Evolutionary conservation across 2,888 invertebrate species (phyloP).

Genomic region (Thyatira batis): DNA sequence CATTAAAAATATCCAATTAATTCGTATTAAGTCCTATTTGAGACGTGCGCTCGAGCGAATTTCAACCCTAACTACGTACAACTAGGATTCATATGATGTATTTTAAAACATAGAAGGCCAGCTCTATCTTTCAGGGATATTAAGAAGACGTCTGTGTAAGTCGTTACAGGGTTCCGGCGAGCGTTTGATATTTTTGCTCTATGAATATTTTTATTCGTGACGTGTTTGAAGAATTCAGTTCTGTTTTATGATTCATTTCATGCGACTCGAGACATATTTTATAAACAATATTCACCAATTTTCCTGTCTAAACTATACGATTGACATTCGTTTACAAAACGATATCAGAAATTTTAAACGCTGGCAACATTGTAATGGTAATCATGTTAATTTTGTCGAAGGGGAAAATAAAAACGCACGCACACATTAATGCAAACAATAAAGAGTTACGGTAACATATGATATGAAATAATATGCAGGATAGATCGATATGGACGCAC

Average conservation of each 20-base stretch:
- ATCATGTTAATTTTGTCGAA: no score
- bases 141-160: conserved; percentile 50
- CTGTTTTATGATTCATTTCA: conserved; percentile 12
- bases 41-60: conserved; percentile 26
- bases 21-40: conserved; percentile 53
- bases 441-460: conserved; percentile 37
- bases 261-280: background rate
- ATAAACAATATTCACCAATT: background rate
- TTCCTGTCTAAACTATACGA: background rate
- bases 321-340: background rate
- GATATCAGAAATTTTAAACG: background rate
- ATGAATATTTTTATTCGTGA: conserved; percentile 40
- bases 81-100: conserved; percentile 23
- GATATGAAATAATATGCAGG: conserved; percentile 52
- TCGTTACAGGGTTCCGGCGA: conserved; percentile 54
- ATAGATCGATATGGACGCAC: conserved; percentile 50
- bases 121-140: conserved; percentile 45
- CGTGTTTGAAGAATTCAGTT: conserved; percentile 7
- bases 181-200: conserved; percentile 56
- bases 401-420: background rate
- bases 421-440: conserved; percentile 1
- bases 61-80: conserved; percentile 30
- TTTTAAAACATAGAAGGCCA: conserved; percentile 6
- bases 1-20: conserved; percentile 65
- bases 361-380: background rate